phyloP scores from a whole-genome alignment of 2,797 vertebrate genomes.

The Pagetopsis macropterus region DNA sequence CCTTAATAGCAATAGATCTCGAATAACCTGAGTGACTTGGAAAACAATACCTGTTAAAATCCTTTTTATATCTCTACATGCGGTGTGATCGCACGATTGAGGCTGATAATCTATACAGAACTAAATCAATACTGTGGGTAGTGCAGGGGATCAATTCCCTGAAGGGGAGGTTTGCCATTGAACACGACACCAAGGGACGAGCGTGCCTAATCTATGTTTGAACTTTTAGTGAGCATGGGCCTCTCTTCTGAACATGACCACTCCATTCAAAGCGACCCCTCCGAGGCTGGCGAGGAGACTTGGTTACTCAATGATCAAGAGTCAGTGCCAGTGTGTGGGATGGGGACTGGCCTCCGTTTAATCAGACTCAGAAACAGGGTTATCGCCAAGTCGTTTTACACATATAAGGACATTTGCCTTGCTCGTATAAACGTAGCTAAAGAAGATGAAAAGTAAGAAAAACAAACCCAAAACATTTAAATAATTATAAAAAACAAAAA shows the following conservation, averaged over 20 bases:
- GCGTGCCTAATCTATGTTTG: constrained; percentile 81
- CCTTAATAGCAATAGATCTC: constrained; percentile 65
- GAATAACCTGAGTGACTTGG: constrained; percentile 55
- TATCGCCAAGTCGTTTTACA: too few species aligned
- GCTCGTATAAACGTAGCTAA: too few species aligned
- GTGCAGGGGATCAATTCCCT: constrained; percentile 72
- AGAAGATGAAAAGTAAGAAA: too few species aligned
- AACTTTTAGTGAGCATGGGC: constrained; percentile 76
- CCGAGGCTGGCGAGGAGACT: constrained; percentile 37
- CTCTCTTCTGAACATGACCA: constrained; percentile 68
- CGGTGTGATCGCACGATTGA: constrained; percentile 60
- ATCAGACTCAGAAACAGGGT: too few species aligned
- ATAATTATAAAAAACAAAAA: too few species aligned
- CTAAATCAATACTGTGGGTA: constrained; percentile 72
- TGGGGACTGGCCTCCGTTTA: constrained; percentile 28
- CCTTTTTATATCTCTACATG: constrained; percentile 46
- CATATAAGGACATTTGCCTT: too few species aligned
- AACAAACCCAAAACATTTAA: too few species aligned
- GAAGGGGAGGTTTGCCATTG: constrained; percentile 65
- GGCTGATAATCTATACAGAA: constrained; percentile 72
- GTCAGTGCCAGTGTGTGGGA: constrained; percentile 35
- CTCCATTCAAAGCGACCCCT: constrained; percentile 52
- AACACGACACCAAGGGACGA: constrained; percentile 80
- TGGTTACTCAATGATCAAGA: constrained; percentile 44
- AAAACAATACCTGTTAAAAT: constrained; percentile 71